A percentile compares a stretch with the other conserved stretches of the same genome.
Conservation (phyloP, 1,140 invertebrate species). For the Ceratoteleas bidentatus region DNA sequence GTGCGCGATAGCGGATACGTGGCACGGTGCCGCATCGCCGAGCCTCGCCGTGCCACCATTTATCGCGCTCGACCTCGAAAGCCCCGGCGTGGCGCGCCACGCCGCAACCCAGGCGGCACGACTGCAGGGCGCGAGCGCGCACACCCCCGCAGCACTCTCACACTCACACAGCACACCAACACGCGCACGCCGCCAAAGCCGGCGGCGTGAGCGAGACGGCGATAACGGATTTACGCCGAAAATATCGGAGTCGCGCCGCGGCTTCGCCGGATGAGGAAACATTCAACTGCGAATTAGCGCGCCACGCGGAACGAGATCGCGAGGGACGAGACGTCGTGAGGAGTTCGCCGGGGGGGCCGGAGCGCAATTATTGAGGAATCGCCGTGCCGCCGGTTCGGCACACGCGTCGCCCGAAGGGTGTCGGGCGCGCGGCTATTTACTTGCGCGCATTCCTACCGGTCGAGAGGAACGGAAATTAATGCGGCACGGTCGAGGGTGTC, state of each 20-base stretch:
- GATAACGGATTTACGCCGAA: slow-evolving; percentile 58
- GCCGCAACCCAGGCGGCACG: slow-evolving; percentile 51
- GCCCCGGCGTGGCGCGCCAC: slow-evolving; percentile 70
- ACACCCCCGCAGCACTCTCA: too few relatives aligned
- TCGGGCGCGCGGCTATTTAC: slow-evolving; percentile 32
- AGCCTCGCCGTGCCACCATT: slow-evolving; percentile 63
- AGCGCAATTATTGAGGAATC: slow-evolving; percentile 62
- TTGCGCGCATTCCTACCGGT: slow-evolving; percentile 20
- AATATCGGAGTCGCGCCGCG: slow-evolving; percentile 60
- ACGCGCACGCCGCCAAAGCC: slow-evolving; percentile 8
- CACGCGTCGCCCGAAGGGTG: slow-evolving; percentile 23
- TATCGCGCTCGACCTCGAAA: slow-evolving; percentile 76
- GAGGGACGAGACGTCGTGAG: slow-evolving; percentile 33
- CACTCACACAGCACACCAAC: slow-evolving; percentile 6
- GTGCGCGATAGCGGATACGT: slow-evolving; percentile 78
- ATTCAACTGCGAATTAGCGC: slow-evolving; percentile 63
- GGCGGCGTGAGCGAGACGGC: slow-evolving; percentile 34
- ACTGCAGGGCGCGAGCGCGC: slow-evolving; percentile 26
- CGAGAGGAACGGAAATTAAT: neutral
- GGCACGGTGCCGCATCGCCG: slow-evolving; percentile 71
- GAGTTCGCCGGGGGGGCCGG: neutral
- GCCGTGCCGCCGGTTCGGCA: slow-evolving; percentile 30
- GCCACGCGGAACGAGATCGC: slow-evolving; percentile 48
- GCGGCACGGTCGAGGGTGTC: neutral
- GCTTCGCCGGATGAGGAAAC: slow-evolving; percentile 62